phyloP scores from a whole-genome alignment of 2,888 invertebrate species.

The Scaptomyza parva region DNA sequence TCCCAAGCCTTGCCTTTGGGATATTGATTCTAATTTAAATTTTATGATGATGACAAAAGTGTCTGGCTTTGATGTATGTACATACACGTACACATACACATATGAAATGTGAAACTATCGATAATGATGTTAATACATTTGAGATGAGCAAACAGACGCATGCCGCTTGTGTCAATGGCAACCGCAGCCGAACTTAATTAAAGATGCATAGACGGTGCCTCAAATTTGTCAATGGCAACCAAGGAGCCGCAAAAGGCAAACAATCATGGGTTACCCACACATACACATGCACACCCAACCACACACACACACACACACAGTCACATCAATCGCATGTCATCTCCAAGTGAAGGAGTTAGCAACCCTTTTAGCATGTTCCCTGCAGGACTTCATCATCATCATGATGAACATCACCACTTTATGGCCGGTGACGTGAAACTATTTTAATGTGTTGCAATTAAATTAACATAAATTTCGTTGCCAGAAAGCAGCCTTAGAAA shows the following conservation, averaged over 20 bases:
- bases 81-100: constrained; percentile 19
- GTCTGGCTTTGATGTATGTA: constrained; percentile 64
- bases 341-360: constrained; percentile 30
- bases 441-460: constrained; percentile 80
- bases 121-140: constrained; percentile 68
- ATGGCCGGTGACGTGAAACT: constrained; percentile 61
- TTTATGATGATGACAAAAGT: constrained; percentile 30
- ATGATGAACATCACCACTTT: not conserved
- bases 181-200: constrained; percentile 66
- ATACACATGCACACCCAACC: constrained; percentile 19
- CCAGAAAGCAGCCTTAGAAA: constrained; percentile 51
- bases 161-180: constrained; percentile 31
- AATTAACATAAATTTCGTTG: constrained; percentile 75
- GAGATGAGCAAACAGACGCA: constrained; percentile 48
- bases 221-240: constrained; percentile 73
- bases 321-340: constrained; percentile 61
- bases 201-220: constrained; percentile 50
- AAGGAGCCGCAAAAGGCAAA: constrained; percentile 65
- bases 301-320: constrained; percentile 10
- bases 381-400: constrained; percentile 54
- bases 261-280: constrained; percentile 38
- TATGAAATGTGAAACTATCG: constrained; percentile 74
- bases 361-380: constrained; percentile 49
- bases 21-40: constrained; percentile 50
- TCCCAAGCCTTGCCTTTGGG: constrained; percentile 18